These are phyloP conservation scores for Watsonalla cultraria DNA, from an alignment of 2,888 invertebrate genomes.

Conservation along the genomic window DNA sequence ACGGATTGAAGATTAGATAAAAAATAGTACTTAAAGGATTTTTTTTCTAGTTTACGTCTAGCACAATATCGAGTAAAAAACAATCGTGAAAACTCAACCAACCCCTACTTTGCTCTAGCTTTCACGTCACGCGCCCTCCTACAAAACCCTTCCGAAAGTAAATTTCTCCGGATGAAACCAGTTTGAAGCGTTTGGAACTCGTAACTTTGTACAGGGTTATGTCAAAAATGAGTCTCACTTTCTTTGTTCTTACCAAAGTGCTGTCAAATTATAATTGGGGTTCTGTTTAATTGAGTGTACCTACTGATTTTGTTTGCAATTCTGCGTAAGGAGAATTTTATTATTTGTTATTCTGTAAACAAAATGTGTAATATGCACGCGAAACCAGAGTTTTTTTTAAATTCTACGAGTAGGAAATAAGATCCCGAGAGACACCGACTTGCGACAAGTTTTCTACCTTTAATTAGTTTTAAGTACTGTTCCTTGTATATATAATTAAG, in stretches of 20 bases:
- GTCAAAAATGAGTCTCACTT: slow-evolving; percentile 19
- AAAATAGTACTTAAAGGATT: too few species aligned
- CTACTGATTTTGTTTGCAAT: not conserved
- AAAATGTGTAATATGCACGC: too few species aligned
- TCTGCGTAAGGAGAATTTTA: not conserved
- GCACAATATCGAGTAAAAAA: not conserved
- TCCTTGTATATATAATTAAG: too few species aligned
- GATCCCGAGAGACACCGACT: too few species aligned
- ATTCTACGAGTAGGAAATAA: too few species aligned
- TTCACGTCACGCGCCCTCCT: not conserved
- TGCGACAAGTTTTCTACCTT: too few species aligned
- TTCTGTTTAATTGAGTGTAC: slow-evolving; percentile 2
- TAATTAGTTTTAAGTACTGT: too few species aligned
- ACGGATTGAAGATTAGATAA: too few species aligned
- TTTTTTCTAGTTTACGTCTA: too few species aligned
- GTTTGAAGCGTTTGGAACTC: slow-evolving; percentile 11
- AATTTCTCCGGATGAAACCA: slow-evolving; percentile 14
- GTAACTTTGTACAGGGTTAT: slow-evolving; percentile 15
- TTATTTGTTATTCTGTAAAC: too few species aligned
- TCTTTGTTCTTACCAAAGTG: slow-evolving; percentile 15
- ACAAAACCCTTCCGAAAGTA: slow-evolving; percentile 6
- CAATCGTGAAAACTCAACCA: not conserved
- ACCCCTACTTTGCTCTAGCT: not conserved
- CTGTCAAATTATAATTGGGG: slow-evolving; percentile 15
- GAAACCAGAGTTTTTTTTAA: too few species aligned